Percentiles rank a stretch among this genome's conserved stretches.
Evolutionary conservation across 2,888 invertebrate genomes (phyloP).

Genomic region (Rhamnusium bicolor): DNA sequence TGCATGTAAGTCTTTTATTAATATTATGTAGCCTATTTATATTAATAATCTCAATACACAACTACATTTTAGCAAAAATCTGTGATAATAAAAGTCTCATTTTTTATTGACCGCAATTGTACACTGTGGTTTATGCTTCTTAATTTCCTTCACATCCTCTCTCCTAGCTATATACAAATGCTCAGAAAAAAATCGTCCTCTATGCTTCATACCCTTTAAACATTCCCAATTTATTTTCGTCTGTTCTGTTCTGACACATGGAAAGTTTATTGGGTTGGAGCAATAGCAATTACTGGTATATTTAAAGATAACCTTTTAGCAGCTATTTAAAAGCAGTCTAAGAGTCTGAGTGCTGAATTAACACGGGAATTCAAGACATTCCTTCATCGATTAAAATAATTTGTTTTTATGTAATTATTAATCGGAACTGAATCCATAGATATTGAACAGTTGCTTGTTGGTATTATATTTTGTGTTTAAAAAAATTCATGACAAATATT

Average conservation of each 20-base stretch:
- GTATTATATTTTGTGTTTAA: no score
- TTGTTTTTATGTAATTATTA: neutral
- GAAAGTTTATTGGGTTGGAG: slow-evolving; percentile 32
- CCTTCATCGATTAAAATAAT: slow-evolving; percentile 3
- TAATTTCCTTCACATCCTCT: neutral
- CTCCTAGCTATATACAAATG: neutral
- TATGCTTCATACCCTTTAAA: neutral
- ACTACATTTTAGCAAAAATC: no score
- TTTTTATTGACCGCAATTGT: no score
- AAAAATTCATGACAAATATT: no score
- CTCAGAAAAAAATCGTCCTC: neutral
- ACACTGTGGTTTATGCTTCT: no score
- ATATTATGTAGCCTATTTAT: no score
- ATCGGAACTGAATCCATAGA: neutral
- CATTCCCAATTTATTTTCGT: slow-evolving; percentile 35
- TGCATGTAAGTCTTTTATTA: no score
- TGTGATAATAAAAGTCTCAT: no score
- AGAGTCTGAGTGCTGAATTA: neutral
- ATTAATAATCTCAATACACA: no score
- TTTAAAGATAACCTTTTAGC: slow-evolving; percentile 38
- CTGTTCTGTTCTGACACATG: slow-evolving; percentile 22
- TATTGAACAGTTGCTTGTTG: neutral
- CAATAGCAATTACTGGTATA: slow-evolving; percentile 27
- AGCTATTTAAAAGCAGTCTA: slow-evolving; percentile 34
- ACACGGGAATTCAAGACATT: neutral